Base-by-base conservation (phyloP, 1,140 invertebrate genomes). In the Papilio polytes region DNA sequence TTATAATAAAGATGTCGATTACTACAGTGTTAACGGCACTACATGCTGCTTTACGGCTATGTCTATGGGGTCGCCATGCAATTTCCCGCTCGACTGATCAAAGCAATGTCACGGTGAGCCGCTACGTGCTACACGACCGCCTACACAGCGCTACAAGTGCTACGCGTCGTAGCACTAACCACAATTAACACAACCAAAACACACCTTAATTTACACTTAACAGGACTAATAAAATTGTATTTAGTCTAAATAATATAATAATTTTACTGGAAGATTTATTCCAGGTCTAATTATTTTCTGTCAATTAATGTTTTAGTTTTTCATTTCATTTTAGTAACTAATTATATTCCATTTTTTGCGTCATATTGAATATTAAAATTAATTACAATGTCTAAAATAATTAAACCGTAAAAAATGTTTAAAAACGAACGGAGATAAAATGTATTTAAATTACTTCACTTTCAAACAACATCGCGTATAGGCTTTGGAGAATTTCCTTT, bases 21-120 rank as follows among this genome's bases (percentile, higher is more conserved):
- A 22, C 18, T 22, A 74, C 20, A 53, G 74, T 53, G 74, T 76
- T 76, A 51, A 46, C 44, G 36, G 22, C 44, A 74, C 73, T 76
- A 2, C 46, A 73, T 73, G 20, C 7, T 70, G 13, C 22, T 13
- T n/a, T 70, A 51, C 12, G 36, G 72, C 12, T 70, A 36, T 36
- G 18, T 10, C 74, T 76, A 76, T 76, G 74, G 74, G 41, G 74
- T 20, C 74, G 74, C 74, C 74, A 31, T 48, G 41, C 74, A 76
- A 76, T 76, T 76, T 76, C 48, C 74, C 74, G 46, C 74, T 13
- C 44, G 74, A 3, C 74, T 76, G 74, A 76, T 76, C 74, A 76
- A 76, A 76, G 74, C 74, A 48, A 76, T 76, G 74, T 48, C 44
- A 76, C 74, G 74, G 46, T 51, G 74, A 48, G 44, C 74, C 74